These are phyloP conservation scores for Pseudorasbora parva DNA, from an alignment of 2,113 vertebrate species.

Conservation along the genomic window DNA sequence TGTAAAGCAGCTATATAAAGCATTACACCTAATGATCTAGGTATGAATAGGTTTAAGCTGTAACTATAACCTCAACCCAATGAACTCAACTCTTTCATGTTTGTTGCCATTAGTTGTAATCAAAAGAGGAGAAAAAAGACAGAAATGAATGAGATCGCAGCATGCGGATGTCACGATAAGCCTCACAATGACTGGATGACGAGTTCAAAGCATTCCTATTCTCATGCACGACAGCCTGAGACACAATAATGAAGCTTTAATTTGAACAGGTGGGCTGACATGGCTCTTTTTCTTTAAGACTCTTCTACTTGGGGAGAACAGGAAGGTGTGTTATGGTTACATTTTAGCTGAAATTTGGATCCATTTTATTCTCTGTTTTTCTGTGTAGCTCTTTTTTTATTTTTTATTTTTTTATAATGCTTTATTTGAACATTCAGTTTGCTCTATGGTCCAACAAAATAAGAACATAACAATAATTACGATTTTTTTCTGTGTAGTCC, in stretches of 20 bases:
- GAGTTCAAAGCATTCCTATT: slow-evolving; percentile 53
- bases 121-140: slow-evolving; percentile 45
- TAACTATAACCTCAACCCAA: slow-evolving; percentile 44
- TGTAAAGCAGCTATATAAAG: background rate
- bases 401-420: too few relatives aligned
- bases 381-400: background rate
- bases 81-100: slow-evolving; percentile 45
- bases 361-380: background rate
- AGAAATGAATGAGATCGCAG: slow-evolving; percentile 48
- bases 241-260: slow-evolving; percentile 34
- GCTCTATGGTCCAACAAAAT: too few relatives aligned
- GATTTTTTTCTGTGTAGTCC: too few relatives aligned
- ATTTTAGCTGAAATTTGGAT: background rate
- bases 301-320: background rate
- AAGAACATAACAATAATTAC: too few relatives aligned
- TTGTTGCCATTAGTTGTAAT: slow-evolving; percentile 31
- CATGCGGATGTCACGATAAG: slow-evolving; percentile 41
- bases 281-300: background rate
- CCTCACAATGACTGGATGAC: slow-evolving; percentile 48
- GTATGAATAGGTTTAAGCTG: slow-evolving; percentile 47
- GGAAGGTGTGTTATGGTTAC: background rate
- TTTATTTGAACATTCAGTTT: too few relatives aligned
- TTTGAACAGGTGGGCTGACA: slow-evolving; percentile 10
- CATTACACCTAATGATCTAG: background rate
- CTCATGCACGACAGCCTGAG: slow-evolving; percentile 7